phyloP scores from a whole-genome alignment of 1,140 invertebrate genomes.

The Eumeta japonica region DNA sequence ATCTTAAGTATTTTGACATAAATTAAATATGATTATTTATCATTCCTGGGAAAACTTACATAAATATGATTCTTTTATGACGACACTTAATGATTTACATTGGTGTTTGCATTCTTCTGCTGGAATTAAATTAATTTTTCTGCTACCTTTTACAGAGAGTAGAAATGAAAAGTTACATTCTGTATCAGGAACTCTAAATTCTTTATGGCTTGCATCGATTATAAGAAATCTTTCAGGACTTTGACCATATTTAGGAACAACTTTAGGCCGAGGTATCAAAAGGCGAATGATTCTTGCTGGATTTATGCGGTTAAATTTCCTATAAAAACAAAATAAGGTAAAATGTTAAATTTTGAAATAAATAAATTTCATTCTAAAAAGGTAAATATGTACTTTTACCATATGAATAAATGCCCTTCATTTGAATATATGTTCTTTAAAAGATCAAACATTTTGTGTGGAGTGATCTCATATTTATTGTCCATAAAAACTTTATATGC shows the following conservation, averaged over 20 bases:
- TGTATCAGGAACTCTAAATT: conserved; percentile 67
- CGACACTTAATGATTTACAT: conserved; percentile 64
- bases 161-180: conserved; percentile 76
- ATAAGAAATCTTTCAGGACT: conserved; percentile 72
- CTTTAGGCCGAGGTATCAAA: conserved; percentile 64
- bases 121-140: conserved; percentile 65
- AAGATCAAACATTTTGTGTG: conserved; percentile 23
- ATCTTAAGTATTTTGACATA: conserved; percentile 3
- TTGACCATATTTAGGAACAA: conserved; percentile 64
- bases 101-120: conserved; percentile 65
- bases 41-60: conserved; percentile 56
- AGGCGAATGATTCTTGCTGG: conserved; percentile 64
- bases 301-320: conserved; percentile 73
- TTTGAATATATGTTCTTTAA: conserved; percentile 9
- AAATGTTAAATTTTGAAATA: neutral
- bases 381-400: conserved; percentile 16
- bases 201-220: conserved; percentile 61
- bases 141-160: conserved; percentile 64
- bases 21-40: conserved; percentile 5
- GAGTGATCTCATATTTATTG: conserved; percentile 36
- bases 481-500: conserved; percentile 56
- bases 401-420: conserved; percentile 28
- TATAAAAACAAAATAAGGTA: conserved; percentile 21
- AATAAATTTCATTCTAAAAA: neutral
- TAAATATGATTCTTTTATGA: conserved; percentile 65